These are phyloP conservation scores for Chrysochloris asiatica DNA, from an alignment of 2,113 vertebrate genomes.

Conservation along the genomic window DNA sequence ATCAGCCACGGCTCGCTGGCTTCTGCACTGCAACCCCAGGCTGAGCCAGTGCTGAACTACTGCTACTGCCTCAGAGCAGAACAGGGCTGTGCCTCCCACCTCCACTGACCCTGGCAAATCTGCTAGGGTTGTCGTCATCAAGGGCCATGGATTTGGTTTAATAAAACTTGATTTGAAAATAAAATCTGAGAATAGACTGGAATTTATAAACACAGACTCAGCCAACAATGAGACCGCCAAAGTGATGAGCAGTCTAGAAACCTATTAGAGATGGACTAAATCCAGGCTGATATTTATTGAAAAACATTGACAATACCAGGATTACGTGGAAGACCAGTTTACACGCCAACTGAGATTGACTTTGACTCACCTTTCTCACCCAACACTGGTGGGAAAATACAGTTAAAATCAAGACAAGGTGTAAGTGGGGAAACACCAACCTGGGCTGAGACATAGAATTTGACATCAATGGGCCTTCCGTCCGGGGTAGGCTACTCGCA, in stretches of 20 bases:
- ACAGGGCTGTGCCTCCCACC: too few species aligned
- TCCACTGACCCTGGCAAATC: too few species aligned
- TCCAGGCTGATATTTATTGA: constrained; percentile 90
- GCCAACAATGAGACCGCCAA: constrained; percentile 83
- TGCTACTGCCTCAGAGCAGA: too few species aligned
- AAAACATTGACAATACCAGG: constrained; percentile 91
- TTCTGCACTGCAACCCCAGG: not conserved
- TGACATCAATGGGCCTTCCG: too few species aligned
- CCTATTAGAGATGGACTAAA: constrained; percentile 89
- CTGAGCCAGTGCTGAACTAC: not conserved
- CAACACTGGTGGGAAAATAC: constrained; percentile 86
- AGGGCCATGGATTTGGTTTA: too few species aligned
- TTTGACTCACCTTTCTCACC: constrained; percentile 91
- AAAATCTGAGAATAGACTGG: too few species aligned
- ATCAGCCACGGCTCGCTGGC: too few species aligned
- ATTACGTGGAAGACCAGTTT: constrained; percentile 90
- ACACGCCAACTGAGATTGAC: constrained; percentile 88
- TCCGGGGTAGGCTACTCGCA: too few species aligned
- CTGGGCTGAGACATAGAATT: constrained; percentile 80
- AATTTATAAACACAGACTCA: too few species aligned
- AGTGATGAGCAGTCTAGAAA: constrained; percentile 91
- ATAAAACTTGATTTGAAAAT: too few species aligned
- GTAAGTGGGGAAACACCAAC: constrained; percentile 88
- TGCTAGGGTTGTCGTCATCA: too few species aligned
- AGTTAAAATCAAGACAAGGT: constrained; percentile 88